Evolutionary conservation across 92 coral and sea anemone species (phyloP), one percentile per base, ranked within the genome.

Genomic region (Metridium senile): DNA sequence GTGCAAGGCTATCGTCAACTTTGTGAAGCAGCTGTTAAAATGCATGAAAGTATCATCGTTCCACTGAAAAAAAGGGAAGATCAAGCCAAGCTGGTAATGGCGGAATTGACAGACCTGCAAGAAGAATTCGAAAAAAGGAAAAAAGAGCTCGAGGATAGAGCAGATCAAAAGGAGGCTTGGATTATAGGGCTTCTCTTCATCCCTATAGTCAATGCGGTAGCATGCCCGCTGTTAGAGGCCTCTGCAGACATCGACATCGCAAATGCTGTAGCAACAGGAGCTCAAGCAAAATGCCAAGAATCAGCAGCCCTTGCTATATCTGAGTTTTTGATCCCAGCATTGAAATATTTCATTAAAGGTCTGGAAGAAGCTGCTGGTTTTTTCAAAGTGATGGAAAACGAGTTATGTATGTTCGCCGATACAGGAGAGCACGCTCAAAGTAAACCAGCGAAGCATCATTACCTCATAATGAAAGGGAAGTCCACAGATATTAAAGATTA

Each of bases 1-100:
- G n/a, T n/a, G n/a, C 19, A 6, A 13, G 71, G 74, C 53, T 82
- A 68, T 77, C 82, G 67, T 32, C 45, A 83, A 20, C 28, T 74
- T 13, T 59, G 69, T 17, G 70, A 86, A n/a, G 17, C 75, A 7
- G 71, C 86, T 7, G 31, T 87, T 20, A 34, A 75, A 45, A 68
- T 82, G 86, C 85, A 90, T 46, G 91, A 86, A 65, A 47, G 76
- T 21, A 82, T 89, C 17, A 17, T 82, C 52, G 77, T 65, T 2
- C 85, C 91, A n/a, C 67, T 89, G 18, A 89, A 82, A 74, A 68
- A 20, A 23, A 77, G 90, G 35, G 29, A 85, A 67, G 90, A 89
- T 67, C 70, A 85, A 22, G 93, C 93, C 25, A 58, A 33, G 0
- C 0, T 85, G 23, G 27, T 89, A 51, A 39, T 85, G 28, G 51